Evolutionary conservation across 2,797 vertebrate genomes (phyloP), one percentile per base, ranked within the genome.

Genomic region (Hyperoplus immaculatus): DNA sequence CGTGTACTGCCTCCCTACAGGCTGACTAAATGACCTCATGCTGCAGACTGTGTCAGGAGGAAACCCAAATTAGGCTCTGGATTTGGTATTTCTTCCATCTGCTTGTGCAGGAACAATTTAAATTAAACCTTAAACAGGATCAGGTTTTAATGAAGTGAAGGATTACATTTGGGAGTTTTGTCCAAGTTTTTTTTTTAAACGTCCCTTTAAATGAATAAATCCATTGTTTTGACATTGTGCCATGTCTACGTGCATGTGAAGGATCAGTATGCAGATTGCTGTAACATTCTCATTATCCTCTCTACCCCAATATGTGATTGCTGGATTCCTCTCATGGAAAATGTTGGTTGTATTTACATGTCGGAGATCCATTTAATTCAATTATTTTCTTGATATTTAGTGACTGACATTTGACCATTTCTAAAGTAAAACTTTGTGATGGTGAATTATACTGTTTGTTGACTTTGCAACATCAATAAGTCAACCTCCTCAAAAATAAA

Each of bases 61-160:
- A 87, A 82, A 66, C 73, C 81, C 70, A 87, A 89, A 88, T 92
- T 83, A 81, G 85, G 75, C 84, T 80, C 85, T 78, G 66, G 47
- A 72, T 85, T 91, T 86, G 67, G 79, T 81, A 70, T 87, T 87
- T 84, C 80, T 88, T 92, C 85, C 84, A 82, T 90, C 89, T 91
- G 90, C 83, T 79, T 75, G 69, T 83, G 78, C 88, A 88, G 91
- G 91, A 95, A 93, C 93, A 90, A 83, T 89, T 91, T 87, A 82
- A 88, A 94, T 94, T 93, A 85, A 86, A 93, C 93, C 87, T 87
- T 69, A 90, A 87, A 88, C 83, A 72, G 90, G 89, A 93, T 90
- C 87, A 83, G 79, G 87, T 91, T 86, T 29, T 91, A 92, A 90
- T 92, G 84, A 93, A 95, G 92, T 89, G 81, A 91, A 92, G 91